Conservation (phyloP, 2,888 invertebrate genomes). For the Lobophora halterata region DNA sequence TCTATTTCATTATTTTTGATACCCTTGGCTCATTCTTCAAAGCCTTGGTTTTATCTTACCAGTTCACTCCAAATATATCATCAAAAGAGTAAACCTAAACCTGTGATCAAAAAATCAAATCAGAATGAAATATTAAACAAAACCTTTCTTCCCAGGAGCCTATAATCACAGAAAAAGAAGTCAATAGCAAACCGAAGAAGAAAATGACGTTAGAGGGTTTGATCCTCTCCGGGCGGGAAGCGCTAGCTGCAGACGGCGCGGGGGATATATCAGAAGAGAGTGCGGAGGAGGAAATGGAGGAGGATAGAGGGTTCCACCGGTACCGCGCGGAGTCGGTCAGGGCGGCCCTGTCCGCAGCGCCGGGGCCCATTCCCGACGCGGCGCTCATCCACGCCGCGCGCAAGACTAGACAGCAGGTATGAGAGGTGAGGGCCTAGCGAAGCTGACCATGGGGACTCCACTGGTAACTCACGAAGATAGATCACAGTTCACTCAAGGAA, state of each 20-base stretch:
- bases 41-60: too few relatives aligned
- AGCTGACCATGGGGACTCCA: slow-evolving; percentile 39
- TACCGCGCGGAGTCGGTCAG: slow-evolving; percentile 86
- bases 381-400: slow-evolving; percentile 98
- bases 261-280: slow-evolving; percentile 83
- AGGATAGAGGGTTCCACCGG: slow-evolving; percentile 69
- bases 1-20: too few relatives aligned
- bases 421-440: slow-evolving; percentile 86
- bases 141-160: slow-evolving; percentile 33
- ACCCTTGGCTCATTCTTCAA: too few relatives aligned
- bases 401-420: slow-evolving; percentile 95
- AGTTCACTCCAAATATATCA: too few relatives aligned
- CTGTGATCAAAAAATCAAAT: slow-evolving; percentile 7
- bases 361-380: slow-evolving; percentile 97
- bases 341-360: slow-evolving; percentile 85
- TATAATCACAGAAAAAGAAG: slow-evolving; percentile 37
- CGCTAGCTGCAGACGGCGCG: slow-evolving; percentile 88
- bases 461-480: slow-evolving; percentile 4
- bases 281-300: slow-evolving; percentile 69
- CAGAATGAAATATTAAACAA: slow-evolving; percentile 6
- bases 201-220: slow-evolving; percentile 75
- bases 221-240: slow-evolving; percentile 90
- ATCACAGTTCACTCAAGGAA: too few relatives aligned
- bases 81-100: not conserved
- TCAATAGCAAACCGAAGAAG: slow-evolving; percentile 52